These are phyloP conservation scores for Sebastes cheni DNA, from an alignment of 2,797 vertebrate species.

Conservation along the genomic window DNA sequence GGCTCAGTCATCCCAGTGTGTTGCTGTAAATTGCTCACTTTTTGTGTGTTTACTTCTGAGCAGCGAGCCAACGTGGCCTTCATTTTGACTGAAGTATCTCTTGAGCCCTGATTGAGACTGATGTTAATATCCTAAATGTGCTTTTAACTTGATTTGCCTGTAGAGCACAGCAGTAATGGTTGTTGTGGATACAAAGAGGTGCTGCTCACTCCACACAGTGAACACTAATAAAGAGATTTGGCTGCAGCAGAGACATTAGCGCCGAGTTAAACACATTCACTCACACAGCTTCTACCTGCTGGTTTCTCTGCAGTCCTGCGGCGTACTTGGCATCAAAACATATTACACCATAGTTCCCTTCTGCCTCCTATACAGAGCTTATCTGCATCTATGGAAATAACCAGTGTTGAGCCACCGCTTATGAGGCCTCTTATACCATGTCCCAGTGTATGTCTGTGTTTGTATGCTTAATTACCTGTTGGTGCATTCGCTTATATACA, in stretches of 20 bases:
- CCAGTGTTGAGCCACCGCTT: not conserved
- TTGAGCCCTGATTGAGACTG: not conserved
- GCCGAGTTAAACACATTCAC: not conserved
- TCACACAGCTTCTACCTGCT: not conserved
- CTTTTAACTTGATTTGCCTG: conserved; percentile 19
- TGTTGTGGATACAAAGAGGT: conserved; percentile 40
- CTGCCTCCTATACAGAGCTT: not conserved
- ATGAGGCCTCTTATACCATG: conserved; percentile 30
- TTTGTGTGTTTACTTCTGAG: conserved; percentile 10
- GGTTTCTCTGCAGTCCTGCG: not conserved
- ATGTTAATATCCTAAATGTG: conserved; percentile 15
- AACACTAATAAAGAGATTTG: conserved; percentile 33
- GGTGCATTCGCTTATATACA: not conserved
- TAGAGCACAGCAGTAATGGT: conserved; percentile 4
- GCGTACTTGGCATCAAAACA: not conserved
- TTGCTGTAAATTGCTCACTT: conserved; percentile 15
- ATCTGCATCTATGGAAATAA: not conserved
- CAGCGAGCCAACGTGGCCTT: not conserved
- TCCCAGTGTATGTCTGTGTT: conserved; percentile 49
- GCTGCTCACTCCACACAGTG: not conserved
- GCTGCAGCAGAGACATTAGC: conserved; percentile 5
- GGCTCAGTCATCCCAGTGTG: not conserved
- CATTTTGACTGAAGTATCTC: not conserved
- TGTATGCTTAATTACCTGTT: conserved; percentile 17
- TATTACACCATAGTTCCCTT: not conserved